Evolutionary conservation across 2,888 invertebrate species (phyloP), one percentile per base, ranked within the genome.

Genomic region (Sipha maydis): DNA sequence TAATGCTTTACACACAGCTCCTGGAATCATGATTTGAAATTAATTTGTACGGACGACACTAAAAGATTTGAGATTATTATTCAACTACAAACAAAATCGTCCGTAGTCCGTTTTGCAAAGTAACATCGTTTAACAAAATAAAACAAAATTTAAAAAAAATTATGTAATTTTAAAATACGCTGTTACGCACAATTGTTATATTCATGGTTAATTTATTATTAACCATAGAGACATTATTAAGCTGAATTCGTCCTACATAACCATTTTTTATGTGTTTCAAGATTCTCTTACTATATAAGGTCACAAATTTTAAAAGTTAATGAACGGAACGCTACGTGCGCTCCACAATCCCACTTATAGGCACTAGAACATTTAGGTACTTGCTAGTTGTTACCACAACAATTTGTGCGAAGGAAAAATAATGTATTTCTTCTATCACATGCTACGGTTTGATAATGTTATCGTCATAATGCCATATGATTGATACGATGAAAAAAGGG

Each of bases 1-100:
- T 41, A 88, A 56, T 31, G 41, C 80, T 31, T 88, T 88, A 31
- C 80, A 88, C 21, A 88, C 61, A n/a, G 69, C 28, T 56, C 80
- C 61, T 4, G 86, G 86, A 61, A 88, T 88, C 86, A 88, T 88
- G 34, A 31, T 71, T 8, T 9, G 25, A 14, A 41, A n/a, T 25
- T 21, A 61, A 19, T n/a, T 11, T 21, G 21, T 41, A 76, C 17
- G 21, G 21, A 21, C 14, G 48, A 14, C 41, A 41, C 9, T 48
- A 28, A 4, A 38, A 28, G 7, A 28, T n/a, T 31, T 71, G n/a
- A 71, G 14, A 28, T 19, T 56, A 56, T 5, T n/a, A 17, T 38
- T 67, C 34, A 34, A 34, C 34, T 34, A 34, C 34, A 34, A 11
- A 4, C 38, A 14, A 17, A 5, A 41, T 17, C 61, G 19, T 38